Evolutionary conservation across 2,888 invertebrate genomes (phyloP).

Genomic region (Pycnomerus fuliginosus): DNA sequence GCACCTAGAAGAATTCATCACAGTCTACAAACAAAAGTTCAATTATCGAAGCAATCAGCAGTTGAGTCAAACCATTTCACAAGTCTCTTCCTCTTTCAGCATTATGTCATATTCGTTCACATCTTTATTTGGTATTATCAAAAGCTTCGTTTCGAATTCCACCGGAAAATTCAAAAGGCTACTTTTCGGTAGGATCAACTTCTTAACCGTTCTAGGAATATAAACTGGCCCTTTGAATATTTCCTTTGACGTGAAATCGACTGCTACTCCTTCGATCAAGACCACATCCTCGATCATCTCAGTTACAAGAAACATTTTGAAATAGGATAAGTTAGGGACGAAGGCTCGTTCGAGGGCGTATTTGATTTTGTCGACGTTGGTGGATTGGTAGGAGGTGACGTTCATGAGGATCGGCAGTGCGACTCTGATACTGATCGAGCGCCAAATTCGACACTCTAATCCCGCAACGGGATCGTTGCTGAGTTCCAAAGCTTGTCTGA

Average conservation of each 20-base stretch:
- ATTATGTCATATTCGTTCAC: slow-evolving; percentile 55
- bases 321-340: slow-evolving; percentile 56
- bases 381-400: slow-evolving; percentile 49
- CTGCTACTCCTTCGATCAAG: slow-evolving; percentile 58
- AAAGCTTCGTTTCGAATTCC: slow-evolving; percentile 50
- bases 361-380: neutral
- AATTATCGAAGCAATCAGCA: too few species aligned
- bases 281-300: slow-evolving; percentile 60
- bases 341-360: slow-evolving; percentile 59
- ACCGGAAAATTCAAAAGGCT: slow-evolving; percentile 17
- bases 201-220: slow-evolving; percentile 51
- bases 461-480: slow-evolving; percentile 14
- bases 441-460: slow-evolving; percentile 46
- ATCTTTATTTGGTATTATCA: slow-evolving; percentile 36
- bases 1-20: neutral
- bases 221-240: slow-evolving; percentile 59
- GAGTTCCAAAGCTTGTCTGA: slow-evolving; percentile 54
- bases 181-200: slow-evolving; percentile 9
- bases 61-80: slow-evolving; percentile 20
- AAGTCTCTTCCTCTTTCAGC: slow-evolving; percentile 27
- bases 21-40: too few species aligned
- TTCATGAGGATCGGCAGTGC: neutral
- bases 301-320: slow-evolving; percentile 56
- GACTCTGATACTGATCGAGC: slow-evolving; percentile 46
- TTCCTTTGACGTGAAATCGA: slow-evolving; percentile 57